Conservation (phyloP, 2,113 vertebrate genomes). For the Ophthalmolycus amberensis region DNA sequence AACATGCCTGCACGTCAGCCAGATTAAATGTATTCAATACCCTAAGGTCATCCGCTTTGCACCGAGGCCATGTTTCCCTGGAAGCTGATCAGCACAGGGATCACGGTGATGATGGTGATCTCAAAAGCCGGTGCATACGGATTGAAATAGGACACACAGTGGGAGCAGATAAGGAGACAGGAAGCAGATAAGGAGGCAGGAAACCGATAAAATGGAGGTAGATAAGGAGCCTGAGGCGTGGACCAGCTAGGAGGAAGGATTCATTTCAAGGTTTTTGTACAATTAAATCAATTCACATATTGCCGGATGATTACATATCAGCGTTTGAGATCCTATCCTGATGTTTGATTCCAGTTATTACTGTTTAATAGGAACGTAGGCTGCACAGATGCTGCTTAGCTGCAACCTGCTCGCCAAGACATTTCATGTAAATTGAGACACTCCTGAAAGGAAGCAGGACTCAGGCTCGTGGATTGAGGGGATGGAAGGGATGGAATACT, state of each 20-base stretch:
- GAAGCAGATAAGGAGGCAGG: constrained; percentile 29
- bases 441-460: neutral
- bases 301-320: neutral
- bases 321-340: neutral
- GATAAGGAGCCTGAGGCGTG: constrained; percentile 2
- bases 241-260: neutral
- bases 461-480: neutral
- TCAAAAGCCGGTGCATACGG: neutral
- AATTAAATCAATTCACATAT: constrained; percentile 12
- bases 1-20: constrained; percentile 12
- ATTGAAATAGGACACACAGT: constrained; percentile 12
- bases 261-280: neutral
- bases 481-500: neutral
- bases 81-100: constrained; percentile 44
- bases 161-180: constrained; percentile 18
- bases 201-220: constrained; percentile 12
- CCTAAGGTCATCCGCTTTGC: constrained; percentile 49
- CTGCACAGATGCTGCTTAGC: neutral
- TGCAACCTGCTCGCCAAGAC: neutral
- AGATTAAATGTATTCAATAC: constrained; percentile 53
- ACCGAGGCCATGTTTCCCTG: constrained; percentile 38
- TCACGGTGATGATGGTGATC: constrained; percentile 42
- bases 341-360: neutral
- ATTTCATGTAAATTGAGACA: constrained; percentile 10
- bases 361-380: neutral